A percentile compares a stretch with the other conserved stretches of the same genome.
phyloP scores from a whole-genome alignment of 2,113 vertebrate genomes.

The Dascyllus trimaculatus region DNA sequence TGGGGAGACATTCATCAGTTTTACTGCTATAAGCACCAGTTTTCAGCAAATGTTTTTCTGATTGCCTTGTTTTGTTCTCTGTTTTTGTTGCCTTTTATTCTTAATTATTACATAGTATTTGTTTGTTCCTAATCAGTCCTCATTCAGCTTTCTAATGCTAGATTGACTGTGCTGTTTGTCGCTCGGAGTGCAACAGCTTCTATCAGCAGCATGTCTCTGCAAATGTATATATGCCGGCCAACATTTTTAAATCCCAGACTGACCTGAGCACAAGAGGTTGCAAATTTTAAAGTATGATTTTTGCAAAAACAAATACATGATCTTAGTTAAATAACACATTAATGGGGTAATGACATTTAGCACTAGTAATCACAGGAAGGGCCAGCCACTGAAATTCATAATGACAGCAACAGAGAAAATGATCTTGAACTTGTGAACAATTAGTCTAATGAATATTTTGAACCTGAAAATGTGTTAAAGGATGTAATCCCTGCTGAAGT shows the following conservation, averaged over 20 bases:
- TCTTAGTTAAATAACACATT: neutral
- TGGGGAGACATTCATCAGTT: no score
- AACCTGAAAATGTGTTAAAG: neutral
- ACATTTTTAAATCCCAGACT: neutral
- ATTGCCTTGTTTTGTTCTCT: no score
- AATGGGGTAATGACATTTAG: neutral
- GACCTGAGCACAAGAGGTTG: no score
- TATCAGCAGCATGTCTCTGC: neutral
- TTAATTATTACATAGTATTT: no score
- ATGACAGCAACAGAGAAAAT: neutral
- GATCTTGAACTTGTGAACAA: constrained; percentile 1
- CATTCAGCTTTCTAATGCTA: neutral
- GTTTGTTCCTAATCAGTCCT: neutral
- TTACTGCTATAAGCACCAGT: no score
- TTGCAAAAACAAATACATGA: neutral
- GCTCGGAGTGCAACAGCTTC: neutral
- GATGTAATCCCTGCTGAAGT: neutral
- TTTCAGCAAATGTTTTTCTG: no score
- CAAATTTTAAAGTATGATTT: constrained; percentile 6
- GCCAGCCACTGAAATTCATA: neutral
- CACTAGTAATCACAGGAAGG: neutral
- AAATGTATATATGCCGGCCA: neutral
- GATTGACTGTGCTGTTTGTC: neutral
- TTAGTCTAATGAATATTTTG: constrained; percentile 5
- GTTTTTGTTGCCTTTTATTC: no score